phyloP scores from a whole-genome alignment of 2,888 invertebrate species.

The Atherix ibis region DNA sequence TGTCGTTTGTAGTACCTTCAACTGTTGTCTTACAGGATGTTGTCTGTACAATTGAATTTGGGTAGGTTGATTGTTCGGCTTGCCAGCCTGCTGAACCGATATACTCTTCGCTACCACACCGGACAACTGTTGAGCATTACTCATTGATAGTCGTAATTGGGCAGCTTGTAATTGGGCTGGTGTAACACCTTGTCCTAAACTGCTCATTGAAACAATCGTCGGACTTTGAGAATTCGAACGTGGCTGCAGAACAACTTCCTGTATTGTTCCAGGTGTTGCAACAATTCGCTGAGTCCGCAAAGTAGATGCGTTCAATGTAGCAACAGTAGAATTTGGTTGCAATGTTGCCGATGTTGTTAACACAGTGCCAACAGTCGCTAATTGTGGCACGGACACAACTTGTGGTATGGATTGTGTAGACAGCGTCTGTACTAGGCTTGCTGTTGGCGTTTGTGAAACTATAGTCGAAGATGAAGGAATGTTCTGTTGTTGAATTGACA shows the following conservation, averaged over 20 bases:
- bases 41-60: conserved; percentile 32
- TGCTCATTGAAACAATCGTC: conserved; percentile 31
- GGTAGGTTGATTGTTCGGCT: conserved; percentile 21
- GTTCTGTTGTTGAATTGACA: conserved; percentile 27
- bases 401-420: conserved; percentile 27
- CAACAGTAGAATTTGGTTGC: conserved; percentile 25
- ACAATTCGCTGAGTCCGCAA: conserved; percentile 30
- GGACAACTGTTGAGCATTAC: conserved; percentile 22
- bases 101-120: conserved; percentile 26
- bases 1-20: conserved; percentile 20
- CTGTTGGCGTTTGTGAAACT: conserved; percentile 14
- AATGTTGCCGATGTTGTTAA: conserved; percentile 27
- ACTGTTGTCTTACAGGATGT: conserved; percentile 20
- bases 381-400: conserved; percentile 32
- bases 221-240: conserved; percentile 27
- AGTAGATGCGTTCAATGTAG: conserved; percentile 26
- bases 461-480: conserved; percentile 21
- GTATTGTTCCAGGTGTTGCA: conserved; percentile 23
- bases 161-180: conserved; percentile 27
- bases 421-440: conserved; percentile 28
- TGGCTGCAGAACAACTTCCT: conserved; percentile 30
- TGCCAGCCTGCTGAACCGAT: conserved; percentile 28
- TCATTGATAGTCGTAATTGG: conserved; percentile 27
- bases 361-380: conserved; percentile 29
- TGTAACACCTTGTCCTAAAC: conserved; percentile 23